A percentile compares a stretch with the other conserved stretches of the same genome.
Conservation (phyloP, 2,888 invertebrate genomes). For the Zhuqinia jingwanae region DNA sequence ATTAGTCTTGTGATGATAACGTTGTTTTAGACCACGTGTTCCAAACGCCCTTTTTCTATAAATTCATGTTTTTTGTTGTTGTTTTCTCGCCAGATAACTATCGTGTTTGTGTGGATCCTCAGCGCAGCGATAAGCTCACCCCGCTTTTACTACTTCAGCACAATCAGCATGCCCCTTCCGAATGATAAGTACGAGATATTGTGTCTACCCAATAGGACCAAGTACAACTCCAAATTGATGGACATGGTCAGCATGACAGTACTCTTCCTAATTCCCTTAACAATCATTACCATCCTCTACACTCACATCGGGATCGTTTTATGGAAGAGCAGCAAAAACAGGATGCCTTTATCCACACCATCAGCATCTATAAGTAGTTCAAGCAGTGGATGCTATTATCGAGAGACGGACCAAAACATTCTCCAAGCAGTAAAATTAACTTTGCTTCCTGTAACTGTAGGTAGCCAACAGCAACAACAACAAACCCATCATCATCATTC, state of each 20-base stretch:
- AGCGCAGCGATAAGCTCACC: conserved; percentile 92
- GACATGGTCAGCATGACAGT: conserved; percentile 91
- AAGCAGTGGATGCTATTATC: conserved; percentile 55
- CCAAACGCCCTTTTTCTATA: too few species aligned
- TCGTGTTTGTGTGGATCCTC: conserved; percentile 90
- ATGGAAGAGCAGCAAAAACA: conserved; percentile 84
- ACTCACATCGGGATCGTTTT: conserved; percentile 91
- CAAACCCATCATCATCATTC: background rate
- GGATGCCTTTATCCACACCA: conserved; percentile 69
- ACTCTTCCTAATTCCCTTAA: conserved; percentile 90
- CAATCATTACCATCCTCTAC: conserved; percentile 89
- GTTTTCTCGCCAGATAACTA: conserved; percentile 85
- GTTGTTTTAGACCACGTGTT: too few species aligned
- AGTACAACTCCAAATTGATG: conserved; percentile 89
- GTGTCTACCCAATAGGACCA: conserved; percentile 88
- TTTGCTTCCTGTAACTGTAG: conserved; percentile 24
- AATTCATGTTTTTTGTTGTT: too few species aligned
- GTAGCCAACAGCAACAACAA: background rate
- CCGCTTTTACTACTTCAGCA: conserved; percentile 91
- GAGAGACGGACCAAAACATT: conserved; percentile 40
- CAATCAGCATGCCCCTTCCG: conserved; percentile 84
- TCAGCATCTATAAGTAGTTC: conserved; percentile 66
- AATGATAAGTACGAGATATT: conserved; percentile 86
- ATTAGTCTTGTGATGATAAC: too few species aligned
- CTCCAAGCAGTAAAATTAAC: conserved; percentile 62